Evolutionary conservation across 2,113 vertebrate genomes (phyloP).

Genomic region (Hyla sarda): DNA sequence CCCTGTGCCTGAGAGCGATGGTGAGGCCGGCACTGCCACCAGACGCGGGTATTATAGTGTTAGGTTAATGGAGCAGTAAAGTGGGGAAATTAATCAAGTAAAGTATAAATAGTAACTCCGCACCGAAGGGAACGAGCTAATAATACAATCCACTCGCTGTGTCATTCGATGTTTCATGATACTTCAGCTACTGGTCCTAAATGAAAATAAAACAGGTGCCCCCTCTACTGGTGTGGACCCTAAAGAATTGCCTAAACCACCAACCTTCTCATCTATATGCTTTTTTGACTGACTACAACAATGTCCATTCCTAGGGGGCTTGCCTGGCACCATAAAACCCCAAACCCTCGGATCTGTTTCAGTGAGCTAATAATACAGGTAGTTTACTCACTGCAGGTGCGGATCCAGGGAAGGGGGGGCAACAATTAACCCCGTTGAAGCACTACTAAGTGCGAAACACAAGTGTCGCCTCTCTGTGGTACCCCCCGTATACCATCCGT

Average conservation of each 20-base stretch:
- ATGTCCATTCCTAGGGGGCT: background rate
- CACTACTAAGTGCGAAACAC: too few species aligned
- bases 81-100: background rate
- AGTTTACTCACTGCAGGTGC: too few species aligned
- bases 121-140: background rate
- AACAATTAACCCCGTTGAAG: too few species aligned
- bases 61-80: background rate
- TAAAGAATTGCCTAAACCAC: too few species aligned
- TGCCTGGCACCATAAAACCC: background rate
- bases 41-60: background rate
- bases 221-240: background rate
- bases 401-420: too few species aligned
- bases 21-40: background rate
- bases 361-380: too few species aligned
- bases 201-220: background rate
- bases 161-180: background rate
- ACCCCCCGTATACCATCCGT: too few species aligned
- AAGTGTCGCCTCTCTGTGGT: too few species aligned
- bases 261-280: background rate
- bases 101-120: background rate
- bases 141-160: background rate
- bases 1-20: background rate
- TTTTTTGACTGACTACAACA: background rate
- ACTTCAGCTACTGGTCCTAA: background rate
- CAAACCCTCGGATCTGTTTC: background rate